Evolutionary conservation across 1,140 invertebrate genomes (phyloP), one percentile per base, ranked within the genome.

Genomic region (Callitettix versicolor): DNA sequence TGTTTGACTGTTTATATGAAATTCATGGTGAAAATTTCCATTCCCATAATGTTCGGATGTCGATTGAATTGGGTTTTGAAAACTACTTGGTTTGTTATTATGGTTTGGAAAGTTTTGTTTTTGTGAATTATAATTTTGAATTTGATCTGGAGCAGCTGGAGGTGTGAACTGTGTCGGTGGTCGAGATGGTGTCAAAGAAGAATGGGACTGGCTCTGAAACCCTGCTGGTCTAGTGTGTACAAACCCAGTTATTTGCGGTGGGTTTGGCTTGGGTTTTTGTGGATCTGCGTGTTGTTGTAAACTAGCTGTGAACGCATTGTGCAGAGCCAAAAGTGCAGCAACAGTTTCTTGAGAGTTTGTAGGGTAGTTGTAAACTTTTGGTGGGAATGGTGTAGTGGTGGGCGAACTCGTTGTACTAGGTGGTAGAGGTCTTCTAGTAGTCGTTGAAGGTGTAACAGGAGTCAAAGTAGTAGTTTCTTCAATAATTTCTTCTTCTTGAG

Each of bases 261-360:
- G 5, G 33, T 36, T 48, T 17, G 41, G 7, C 40, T 41, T 44
- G n/a, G 36, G 22, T 9, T 53, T 17, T 22, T 40, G 18, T 24
- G 30, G 14, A 33, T 24, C 36, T 15, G 59, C 56, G 11, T 59
- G 58, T 26, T 59, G 51, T 15, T 63, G 61, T 9, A 62, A 34
- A 47, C 57, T 64, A 26, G 63, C 58, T 14, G 60, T 57, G 58
- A 65, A 66, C 1, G 63, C 63, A 33, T 64, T 63, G 44, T 66
- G 65, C 6, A 66, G 40, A 14, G 65, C 64, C 3, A 66, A 51
- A 1, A 66, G 57, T 1, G 64, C 63, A 3, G 60, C 59, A 7
- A 65, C 58, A 5, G 62, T 63, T 15, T 65, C 62, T 15, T 59
- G 60, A 14, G 58, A 58, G 14, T 49, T 58, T n/a, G 59, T 51